Evolutionary conservation across 2,888 invertebrate species (phyloP), one percentile per base, ranked within the genome.

Genomic region (Pyrgus malvae): DNA sequence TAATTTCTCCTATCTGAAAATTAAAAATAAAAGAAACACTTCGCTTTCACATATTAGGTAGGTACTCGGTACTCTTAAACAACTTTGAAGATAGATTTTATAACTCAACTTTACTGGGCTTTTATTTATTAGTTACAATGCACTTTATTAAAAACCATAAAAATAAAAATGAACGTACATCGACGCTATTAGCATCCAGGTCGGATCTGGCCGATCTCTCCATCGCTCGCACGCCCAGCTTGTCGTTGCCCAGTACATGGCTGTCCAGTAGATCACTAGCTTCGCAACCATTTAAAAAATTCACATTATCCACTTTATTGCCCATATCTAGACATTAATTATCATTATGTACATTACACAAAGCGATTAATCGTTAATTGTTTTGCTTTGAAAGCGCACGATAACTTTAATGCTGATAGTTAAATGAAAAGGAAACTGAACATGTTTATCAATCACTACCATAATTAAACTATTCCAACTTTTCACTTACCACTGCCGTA

Each of bases 1-100:
- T 91, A 65, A 94, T 92, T 79, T 94, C 94, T 57, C 93, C 94
- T 65, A 94, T 93, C 94, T 94, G 76, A 58, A 77, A 77, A 48
- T 50, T 7, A 14, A 40, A 14, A 29, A 8, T 7, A 29, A 29
- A 29, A 29, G 6, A 21, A 21, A 3, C 6, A 6, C 3, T 21
- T 21, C 3, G 21, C 3, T 21, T 4, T 21, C n/a, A n/a, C n/a
- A 4, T 21, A 21, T 21, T 21, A 21, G 6, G 21, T 21, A 21
- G 3, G 21, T 21, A 21, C 21, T 21, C n/a, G n/a, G n/a, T n/a
- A n/a, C n/a, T n/a, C n/a, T n/a, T n/a, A n/a, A n/a, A n/a, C n/a
- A n/a, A n/a, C n/a, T n/a, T n/a, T n/a, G n/a, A n/a, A n/a, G n/a
- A n/a, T n/a, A n/a, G n/a, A n/a, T n/a, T n/a, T n/a, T n/a, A n/a